Base-by-base conservation (phyloP, 2,888 invertebrate species). In the Xestia xanthographa region DNA sequence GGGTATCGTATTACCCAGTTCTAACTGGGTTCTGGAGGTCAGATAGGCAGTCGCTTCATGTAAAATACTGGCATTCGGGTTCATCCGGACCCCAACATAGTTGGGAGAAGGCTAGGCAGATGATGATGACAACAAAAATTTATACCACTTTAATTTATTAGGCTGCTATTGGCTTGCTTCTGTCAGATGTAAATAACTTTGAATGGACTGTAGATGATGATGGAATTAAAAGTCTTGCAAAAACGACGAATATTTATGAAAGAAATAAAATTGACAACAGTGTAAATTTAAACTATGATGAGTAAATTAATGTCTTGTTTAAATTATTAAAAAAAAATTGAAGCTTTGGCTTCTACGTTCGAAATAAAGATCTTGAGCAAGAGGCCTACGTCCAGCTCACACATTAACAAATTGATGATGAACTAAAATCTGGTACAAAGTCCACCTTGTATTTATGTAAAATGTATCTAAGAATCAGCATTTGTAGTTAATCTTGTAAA, bases 401-500 rank as follows among this genome's bases (percentile, higher is more conserved):
- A 56, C 14, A 22, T 43, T 58, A 22, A 26, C 12, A 50, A 60
- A 26, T 4, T 11, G 8, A 74, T 29, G 6, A 75, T 50, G 11
- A 72, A 34, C 34, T 14, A 26, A 56, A n/a, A 0, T 29, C 41
- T 14, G 3, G 8, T 71, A 29, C 20, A 71, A 38, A 34, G 29
- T 22, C 22, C 22, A 43, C 14, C 17, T 53, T 60, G 48, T 43
- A 58, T 60, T 38, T 75, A 48, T 65, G 34, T 71, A 67, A 69
- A 62, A 66, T 41, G 17, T 58, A 58, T 66, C 26, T 66, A 60
- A 56, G 2, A 63, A 66, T 48, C 43, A 50, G 26, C 12, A 73
- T 71, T 62, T 63, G 72, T 76, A 83, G 82, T 74, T 68, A 63
- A 68, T 74, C 43, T 69, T 87, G 79, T 88, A 82, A 72, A 78